phyloP scores from a whole-genome alignment of 2,888 invertebrate species.

The Linyphia triangularis region DNA sequence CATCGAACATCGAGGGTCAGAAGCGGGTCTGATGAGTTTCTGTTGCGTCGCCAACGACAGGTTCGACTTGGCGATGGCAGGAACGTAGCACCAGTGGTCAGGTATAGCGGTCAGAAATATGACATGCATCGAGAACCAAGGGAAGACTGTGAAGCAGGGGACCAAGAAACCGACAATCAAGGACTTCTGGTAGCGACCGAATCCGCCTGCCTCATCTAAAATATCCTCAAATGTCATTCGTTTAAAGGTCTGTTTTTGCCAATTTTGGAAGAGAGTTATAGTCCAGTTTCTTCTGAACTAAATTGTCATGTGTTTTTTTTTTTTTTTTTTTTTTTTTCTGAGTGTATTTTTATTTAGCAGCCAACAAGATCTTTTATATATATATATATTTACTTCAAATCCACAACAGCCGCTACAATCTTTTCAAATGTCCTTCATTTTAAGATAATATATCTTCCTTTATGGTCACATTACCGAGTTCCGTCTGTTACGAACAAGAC shows the following conservation, averaged over 20 bases:
- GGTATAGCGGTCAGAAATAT: slow-evolving; percentile 58
- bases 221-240: slow-evolving; percentile 78
- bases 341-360: too few species aligned
- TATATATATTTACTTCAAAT: too few species aligned
- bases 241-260: too few species aligned
- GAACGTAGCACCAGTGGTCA: slow-evolving; percentile 89
- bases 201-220: slow-evolving; percentile 90
- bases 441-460: too few species aligned
- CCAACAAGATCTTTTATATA: too few species aligned
- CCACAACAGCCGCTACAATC: too few species aligned
- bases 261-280: too few species aligned
- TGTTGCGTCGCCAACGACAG: slow-evolving; percentile 10
- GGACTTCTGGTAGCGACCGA: slow-evolving; percentile 90
- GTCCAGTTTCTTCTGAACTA: too few species aligned
- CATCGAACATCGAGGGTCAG: slow-evolving; percentile 82
- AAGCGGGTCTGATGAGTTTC: slow-evolving; percentile 7
- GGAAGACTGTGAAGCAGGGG: slow-evolving; percentile 92
- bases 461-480: too few species aligned
- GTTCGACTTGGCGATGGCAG: slow-evolving; percentile 80
- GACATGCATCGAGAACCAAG: slow-evolving; percentile 82
- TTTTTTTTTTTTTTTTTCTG: not conserved
- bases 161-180: slow-evolving; percentile 91
- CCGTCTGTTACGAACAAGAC: too few species aligned
- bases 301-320: too few species aligned
- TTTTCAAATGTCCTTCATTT: too few species aligned